These are phyloP conservation scores for Dryocosmus kuriphilus DNA, from an alignment of 2,888 invertebrate species.

Conservation along the genomic window DNA sequence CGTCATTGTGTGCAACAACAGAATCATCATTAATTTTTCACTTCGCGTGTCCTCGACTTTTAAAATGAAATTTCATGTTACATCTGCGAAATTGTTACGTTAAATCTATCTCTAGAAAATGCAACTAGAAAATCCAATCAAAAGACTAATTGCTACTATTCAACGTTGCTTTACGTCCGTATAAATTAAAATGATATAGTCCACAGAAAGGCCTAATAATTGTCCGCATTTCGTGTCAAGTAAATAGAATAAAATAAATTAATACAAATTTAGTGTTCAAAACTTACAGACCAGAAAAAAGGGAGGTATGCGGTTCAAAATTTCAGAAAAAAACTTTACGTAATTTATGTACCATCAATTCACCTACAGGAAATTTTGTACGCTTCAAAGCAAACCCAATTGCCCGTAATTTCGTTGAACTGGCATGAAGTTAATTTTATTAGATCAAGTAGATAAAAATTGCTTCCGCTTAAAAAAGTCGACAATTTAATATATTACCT, in stretches of 20 bases:
- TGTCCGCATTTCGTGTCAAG: no score
- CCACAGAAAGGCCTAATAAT: neutral
- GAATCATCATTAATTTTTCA: neutral
- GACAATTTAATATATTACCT: neutral
- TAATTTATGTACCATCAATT: neutral
- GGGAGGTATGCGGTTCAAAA: no score
- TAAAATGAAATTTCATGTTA: neutral
- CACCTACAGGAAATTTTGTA: neutral
- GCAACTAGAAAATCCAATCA: neutral
- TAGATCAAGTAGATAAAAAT: constrained; percentile 27
- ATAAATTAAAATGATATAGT: constrained; percentile 7
- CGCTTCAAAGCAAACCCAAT: neutral
- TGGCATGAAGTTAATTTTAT: neutral
- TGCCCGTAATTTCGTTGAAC: neutral
- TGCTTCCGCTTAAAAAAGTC: neutral
- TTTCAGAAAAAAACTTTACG: no score
- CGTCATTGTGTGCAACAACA: neutral
- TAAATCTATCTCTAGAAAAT: constrained; percentile 19
- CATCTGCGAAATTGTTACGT: neutral
- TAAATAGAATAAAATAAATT: neutral
- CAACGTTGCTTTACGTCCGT: constrained; percentile 8
- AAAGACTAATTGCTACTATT: neutral
- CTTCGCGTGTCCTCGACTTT: neutral
- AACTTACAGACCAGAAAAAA: no score
- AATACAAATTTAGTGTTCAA: neutral